Percentiles rank a stretch among this genome's conserved stretches.
phyloP scores from a whole-genome alignment of 2,888 invertebrate genomes.

The Drosophila kanekoi region DNA sequence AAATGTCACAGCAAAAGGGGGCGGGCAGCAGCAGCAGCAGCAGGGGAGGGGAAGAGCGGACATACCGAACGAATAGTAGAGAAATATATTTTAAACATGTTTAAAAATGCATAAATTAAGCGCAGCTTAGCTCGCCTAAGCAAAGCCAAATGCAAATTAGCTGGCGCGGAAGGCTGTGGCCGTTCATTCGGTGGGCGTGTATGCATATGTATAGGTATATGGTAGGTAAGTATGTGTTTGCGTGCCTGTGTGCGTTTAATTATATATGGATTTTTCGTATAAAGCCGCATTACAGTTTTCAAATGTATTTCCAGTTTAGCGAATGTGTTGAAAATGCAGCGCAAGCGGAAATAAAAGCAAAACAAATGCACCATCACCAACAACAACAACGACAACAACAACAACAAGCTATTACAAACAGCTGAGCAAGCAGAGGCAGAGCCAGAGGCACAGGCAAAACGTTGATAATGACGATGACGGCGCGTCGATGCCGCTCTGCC shows the following conservation, averaged over 20 bases:
- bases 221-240: not conserved
- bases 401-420: conserved; percentile 45
- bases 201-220: not conserved
- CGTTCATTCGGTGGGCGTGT: conserved; percentile 52
- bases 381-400: conserved; percentile 21
- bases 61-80: conserved; percentile 11
- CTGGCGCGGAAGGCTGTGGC: conserved; percentile 36
- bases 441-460: conserved; percentile 41
- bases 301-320: conserved; percentile 45
- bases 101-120: conserved; percentile 75
- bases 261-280: conserved; percentile 33
- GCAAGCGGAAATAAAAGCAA: conserved; percentile 74
- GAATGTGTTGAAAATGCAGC: conserved; percentile 65
- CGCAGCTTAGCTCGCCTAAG: conserved; percentile 42
- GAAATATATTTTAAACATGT: conserved; percentile 61
- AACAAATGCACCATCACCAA: conserved; percentile 48
- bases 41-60: conserved; percentile 9
- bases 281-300: conserved; percentile 32
- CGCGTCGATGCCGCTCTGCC: conserved; percentile 30
- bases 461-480: conserved; percentile 52
- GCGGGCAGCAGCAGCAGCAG: not conserved
- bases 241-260: conserved; percentile 19
- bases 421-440: conserved; percentile 56
- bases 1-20: conserved; percentile 51
- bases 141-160: conserved; percentile 70